These are phyloP conservation scores for Pseudomyrmex pallidus DNA, from an alignment of 1,140 invertebrate genomes.

Conservation along the genomic window DNA sequence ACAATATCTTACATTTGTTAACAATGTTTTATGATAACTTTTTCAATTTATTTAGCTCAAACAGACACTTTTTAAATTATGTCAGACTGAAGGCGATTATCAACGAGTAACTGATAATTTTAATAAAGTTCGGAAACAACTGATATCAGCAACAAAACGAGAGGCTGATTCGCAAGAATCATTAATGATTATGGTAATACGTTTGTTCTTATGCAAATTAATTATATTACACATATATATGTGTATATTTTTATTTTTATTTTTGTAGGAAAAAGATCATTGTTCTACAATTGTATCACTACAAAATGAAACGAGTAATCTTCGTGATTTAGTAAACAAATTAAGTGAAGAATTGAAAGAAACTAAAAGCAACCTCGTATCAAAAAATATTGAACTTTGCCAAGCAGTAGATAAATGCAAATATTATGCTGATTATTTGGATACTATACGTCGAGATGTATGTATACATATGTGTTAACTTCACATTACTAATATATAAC, in stretches of 20 bases:
- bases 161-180: constrained; percentile 72
- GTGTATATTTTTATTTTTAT: constrained; percentile 8
- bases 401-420: constrained; percentile 68
- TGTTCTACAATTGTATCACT: constrained; percentile 58
- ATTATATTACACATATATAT: too few species aligned
- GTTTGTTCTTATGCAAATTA: too few species aligned
- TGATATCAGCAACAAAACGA: constrained; percentile 67
- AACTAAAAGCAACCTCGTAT: constrained; percentile 59
- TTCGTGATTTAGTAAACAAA: constrained; percentile 65
- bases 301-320: constrained; percentile 63
- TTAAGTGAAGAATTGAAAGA: constrained; percentile 72
- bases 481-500: neutral
- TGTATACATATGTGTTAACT: constrained; percentile 12
- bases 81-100: constrained; percentile 70
- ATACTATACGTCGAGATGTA: constrained; percentile 69
- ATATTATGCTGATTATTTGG: constrained; percentile 63
- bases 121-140: constrained; percentile 70
- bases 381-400: constrained; percentile 64
- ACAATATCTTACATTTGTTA: constrained; percentile 14
- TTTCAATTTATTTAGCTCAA: constrained; percentile 69
- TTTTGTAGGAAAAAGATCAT: constrained; percentile 73
- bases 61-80: constrained; percentile 67
- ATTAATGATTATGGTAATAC: constrained; percentile 70
- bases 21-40: constrained; percentile 40
- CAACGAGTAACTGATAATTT: constrained; percentile 69